A percentile compares a stretch with the other conserved stretches of the same genome.
These are phyloP conservation scores for Silurus meridionalis DNA, from an alignment of 2,113 vertebrate species.

Conservation along the genomic window DNA sequence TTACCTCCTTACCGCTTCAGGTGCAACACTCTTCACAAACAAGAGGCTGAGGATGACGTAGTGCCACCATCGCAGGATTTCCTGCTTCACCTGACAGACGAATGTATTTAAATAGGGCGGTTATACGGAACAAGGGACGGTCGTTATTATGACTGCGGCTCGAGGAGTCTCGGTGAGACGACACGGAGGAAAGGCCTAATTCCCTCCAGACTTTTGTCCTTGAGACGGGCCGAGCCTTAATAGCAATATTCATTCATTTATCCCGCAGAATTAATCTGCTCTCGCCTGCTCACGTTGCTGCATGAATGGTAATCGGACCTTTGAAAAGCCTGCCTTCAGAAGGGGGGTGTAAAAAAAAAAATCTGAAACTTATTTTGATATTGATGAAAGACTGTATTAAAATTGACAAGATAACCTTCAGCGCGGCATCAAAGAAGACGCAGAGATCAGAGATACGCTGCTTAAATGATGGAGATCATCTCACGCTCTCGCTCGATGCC, in stretches of 20 bases:
- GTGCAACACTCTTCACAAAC: slow-evolving; percentile 64
- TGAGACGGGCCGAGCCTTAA: slow-evolving; percentile 61
- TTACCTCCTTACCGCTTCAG: slow-evolving; percentile 53
- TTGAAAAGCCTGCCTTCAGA: slow-evolving; percentile 17
- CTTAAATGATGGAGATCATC: slow-evolving; percentile 1
- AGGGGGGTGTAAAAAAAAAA: not conserved
- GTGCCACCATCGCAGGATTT: slow-evolving; percentile 68
- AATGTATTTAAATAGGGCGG: slow-evolving; percentile 64
- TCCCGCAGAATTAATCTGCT: slow-evolving; percentile 65
- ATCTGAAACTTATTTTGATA: slow-evolving; percentile 35
- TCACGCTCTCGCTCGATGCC: not conserved
- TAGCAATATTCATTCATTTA: slow-evolving; percentile 70
- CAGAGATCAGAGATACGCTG: not conserved
- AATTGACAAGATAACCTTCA: slow-evolving; percentile 43
- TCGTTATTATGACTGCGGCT: slow-evolving; percentile 25
- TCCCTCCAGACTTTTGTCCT: slow-evolving; percentile 63
- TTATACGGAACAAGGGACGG: slow-evolving; percentile 13
- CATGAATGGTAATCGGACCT: slow-evolving; percentile 52
- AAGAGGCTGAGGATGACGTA: slow-evolving; percentile 63
- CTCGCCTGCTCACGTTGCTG: slow-evolving; percentile 58
- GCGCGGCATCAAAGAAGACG: not conserved
- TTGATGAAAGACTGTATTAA: slow-evolving; percentile 37
- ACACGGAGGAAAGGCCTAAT: slow-evolving; percentile 18
- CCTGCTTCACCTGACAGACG: slow-evolving; percentile 66
- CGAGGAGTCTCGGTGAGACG: slow-evolving; percentile 11